Conservation (phyloP, 2,113 vertebrate genomes). For the Malaclemys terrapin region DNA sequence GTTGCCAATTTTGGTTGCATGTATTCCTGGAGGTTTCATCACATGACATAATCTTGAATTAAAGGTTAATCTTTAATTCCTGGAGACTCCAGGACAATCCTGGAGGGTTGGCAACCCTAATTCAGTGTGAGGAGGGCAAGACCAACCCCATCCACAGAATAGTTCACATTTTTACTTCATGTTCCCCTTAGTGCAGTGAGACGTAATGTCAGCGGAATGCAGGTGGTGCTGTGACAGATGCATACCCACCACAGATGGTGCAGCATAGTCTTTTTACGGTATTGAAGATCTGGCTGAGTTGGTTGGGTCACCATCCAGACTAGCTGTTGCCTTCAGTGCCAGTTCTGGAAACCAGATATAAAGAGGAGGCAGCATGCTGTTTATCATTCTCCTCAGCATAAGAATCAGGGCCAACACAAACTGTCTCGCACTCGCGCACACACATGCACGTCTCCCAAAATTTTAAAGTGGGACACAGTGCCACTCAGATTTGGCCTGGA, state of each 20-base stretch:
- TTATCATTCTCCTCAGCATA: background rate
- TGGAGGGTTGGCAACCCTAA: too few species aligned
- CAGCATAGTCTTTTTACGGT: background rate
- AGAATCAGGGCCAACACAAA: background rate
- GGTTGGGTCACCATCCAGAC: background rate
- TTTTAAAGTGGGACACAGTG: too few species aligned
- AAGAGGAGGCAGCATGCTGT: background rate
- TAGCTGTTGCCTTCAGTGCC: background rate
- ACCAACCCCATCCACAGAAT: background rate
- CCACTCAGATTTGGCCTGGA: too few species aligned
- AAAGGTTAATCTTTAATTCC: too few species aligned
- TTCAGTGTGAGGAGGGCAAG: background rate
- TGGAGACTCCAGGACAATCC: too few species aligned
- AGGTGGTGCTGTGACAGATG: background rate
- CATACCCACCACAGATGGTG: background rate
- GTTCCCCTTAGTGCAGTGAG: fast-evolving
- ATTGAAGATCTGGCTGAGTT: background rate
- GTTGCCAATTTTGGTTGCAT: too few species aligned
- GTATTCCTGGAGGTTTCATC: too few species aligned
- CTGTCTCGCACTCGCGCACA: too few species aligned
- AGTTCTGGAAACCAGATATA: background rate
- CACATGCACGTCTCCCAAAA: too few species aligned
- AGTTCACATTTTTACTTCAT: background rate
- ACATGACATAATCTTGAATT: too few species aligned
- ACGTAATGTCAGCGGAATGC: background rate